Base-by-base conservation (phyloP, 2,113 vertebrate genomes). In the Tretioscincus oriximinensis region DNA sequence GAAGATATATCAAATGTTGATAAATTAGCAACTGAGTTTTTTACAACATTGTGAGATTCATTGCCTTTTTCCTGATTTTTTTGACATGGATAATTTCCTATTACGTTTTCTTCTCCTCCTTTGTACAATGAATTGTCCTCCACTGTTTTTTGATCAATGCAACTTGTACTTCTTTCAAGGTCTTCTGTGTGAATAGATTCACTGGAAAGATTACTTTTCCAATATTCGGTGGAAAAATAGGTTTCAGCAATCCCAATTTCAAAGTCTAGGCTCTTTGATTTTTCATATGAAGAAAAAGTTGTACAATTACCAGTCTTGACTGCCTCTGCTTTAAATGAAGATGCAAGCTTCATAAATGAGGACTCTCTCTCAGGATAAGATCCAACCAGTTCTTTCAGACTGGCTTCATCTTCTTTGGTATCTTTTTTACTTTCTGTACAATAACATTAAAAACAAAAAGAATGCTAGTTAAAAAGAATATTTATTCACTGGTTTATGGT, bases 401-500 rank as follows among this genome's bases (percentile, higher is more conserved):
- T 78, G 58, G 78, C 67, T 78, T 93, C 81, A 45, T 84, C 84
- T 65, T 86, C 81, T 12, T 81, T 89, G 86, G 73, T 64, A 31
- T 26, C 73, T 28, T 90, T 85, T 84, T 81, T 83, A 7, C 86
- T 90, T 82, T 88, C 90, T 94, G 87, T 90, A 93, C 69, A 91
- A 94, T 81, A 51, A 91, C 89, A 89, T 60, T 83, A 91, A 89
- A 80, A 85, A 89, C 21, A 82, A 4, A 7, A 78, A 78, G 58
- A 47, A 47, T 41, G 11, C 91, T 93, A 91, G 89, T 82, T 76
- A 86, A 66, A 81, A 4, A 47, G 1, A 73, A 35, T 26, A 71
- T 5, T 83, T 75, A 47, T 4, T 1, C 1, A 71, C 3, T 77
- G 70, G 24, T 12, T 31, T 84, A 90, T 35, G 86, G 73, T 83